A percentile compares a stretch with the other conserved stretches of the same genome.
Conservation (phyloP, 2,888 invertebrate genomes). For the Octonoba sinensis region DNA sequence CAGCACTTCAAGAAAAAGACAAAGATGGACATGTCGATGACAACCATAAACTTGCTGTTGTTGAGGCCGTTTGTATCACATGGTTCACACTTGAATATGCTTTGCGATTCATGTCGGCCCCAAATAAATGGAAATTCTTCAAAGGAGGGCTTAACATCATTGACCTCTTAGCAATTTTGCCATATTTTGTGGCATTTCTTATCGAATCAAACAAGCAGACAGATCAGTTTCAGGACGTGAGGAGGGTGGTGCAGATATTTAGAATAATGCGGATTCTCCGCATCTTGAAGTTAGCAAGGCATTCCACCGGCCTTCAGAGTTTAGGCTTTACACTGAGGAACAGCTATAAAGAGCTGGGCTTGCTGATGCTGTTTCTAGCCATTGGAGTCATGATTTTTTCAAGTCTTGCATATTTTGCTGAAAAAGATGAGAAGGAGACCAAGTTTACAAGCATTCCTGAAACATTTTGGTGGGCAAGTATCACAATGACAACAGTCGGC, state of each 20-base stretch:
- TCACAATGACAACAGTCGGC: constrained; percentile 98
- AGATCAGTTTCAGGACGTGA: constrained; percentile 83
- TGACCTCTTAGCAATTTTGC: constrained; percentile 97
- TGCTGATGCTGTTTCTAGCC: constrained; percentile 98
- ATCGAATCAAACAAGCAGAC: constrained; percentile 90
- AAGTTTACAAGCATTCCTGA: constrained; percentile 99
- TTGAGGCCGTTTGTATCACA: constrained; percentile 98
- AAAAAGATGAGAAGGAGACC: constrained; percentile 96
- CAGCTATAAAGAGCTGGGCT: constrained; percentile 98
- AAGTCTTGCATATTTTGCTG: constrained; percentile 98
- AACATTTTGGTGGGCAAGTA: constrained; percentile 99
- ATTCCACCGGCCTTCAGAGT: constrained; percentile 97
- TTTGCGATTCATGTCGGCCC: constrained; percentile 96
- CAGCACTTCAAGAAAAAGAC: constrained; percentile 91
- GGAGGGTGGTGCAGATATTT: constrained; percentile 98
- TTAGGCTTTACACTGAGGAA: constrained; percentile 97
- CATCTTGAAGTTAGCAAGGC: constrained; percentile 95
- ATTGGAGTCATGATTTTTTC: constrained; percentile 99
- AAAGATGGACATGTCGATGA: constrained; percentile 85
- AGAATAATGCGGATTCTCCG: constrained; percentile 96
- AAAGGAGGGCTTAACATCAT: constrained; percentile 98
- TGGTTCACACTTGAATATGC: constrained; percentile 99
- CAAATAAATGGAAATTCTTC: constrained; percentile 99
- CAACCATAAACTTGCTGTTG: constrained; percentile 96
- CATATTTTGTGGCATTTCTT: constrained; percentile 98